These are phyloP conservation scores for Herminia tarsipennalis DNA, from an alignment of 2,888 invertebrate species.

Conservation along the genomic window DNA sequence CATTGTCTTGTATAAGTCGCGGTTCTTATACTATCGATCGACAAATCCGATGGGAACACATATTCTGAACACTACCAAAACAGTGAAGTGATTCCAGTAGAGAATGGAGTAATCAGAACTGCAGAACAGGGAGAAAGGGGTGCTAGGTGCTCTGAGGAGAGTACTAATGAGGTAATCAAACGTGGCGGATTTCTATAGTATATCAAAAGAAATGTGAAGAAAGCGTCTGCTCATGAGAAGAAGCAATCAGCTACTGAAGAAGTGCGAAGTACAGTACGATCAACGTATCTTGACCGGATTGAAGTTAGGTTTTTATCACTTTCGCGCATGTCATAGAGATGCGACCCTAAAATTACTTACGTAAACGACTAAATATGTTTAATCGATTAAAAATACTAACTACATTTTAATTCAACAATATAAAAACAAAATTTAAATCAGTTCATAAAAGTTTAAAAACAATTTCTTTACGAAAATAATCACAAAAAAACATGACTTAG, in stretches of 20 bases:
- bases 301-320: too few species aligned
- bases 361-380: too few species aligned
- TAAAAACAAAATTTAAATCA: too few species aligned
- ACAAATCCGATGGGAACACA: constrained; percentile 60
- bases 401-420: too few species aligned
- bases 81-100: constrained; percentile 69
- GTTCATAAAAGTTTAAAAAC: too few species aligned
- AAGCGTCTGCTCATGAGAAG: constrained; percentile 67
- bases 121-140: constrained; percentile 67
- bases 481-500: too few species aligned
- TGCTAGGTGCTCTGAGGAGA: constrained; percentile 59
- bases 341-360: too few species aligned
- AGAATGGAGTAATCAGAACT: constrained; percentile 65
- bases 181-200: constrained; percentile 70
- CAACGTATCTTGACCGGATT: too few species aligned
- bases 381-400: too few species aligned
- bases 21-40: constrained; percentile 81
- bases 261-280: constrained; percentile 68
- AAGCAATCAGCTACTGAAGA: constrained; percentile 67
- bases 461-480: too few species aligned
- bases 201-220: constrained; percentile 63
- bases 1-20: constrained; percentile 41
- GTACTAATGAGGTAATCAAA: constrained; percentile 60
- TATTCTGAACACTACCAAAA: constrained; percentile 68
- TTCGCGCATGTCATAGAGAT: too few species aligned